Evolutionary conservation across 2,113 vertebrate species (phyloP), one percentile per base, ranked within the genome.

Genomic region (Siniperca chuatsi): DNA sequence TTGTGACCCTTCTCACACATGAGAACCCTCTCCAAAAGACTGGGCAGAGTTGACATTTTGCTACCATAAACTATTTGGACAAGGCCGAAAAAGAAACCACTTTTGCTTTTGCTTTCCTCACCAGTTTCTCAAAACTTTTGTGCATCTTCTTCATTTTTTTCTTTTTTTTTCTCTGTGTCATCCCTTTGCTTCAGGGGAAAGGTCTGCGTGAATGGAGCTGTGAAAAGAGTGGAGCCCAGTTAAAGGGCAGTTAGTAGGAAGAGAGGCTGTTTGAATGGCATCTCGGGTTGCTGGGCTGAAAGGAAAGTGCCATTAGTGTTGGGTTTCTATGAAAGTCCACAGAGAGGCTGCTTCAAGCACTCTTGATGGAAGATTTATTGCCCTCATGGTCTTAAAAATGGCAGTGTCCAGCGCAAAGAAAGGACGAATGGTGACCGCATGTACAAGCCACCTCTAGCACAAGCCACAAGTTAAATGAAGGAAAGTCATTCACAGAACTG

Each of bases 231-330:
- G 8, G 58, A 66, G 65, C 46, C 61, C 69, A 66, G 77, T 90
- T 74, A 87, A 90, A 91, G 88, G 87, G 78, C 78, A 86, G 88
- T 87, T 76, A 55, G 74, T 20, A 81, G 87, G 81, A 81, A 80
- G 82, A 72, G 79, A 84, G 70, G 80, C 78, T 35, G 71, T 84
- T 79, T 83, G 86, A 85, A 87, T 54, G 77, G 81, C 89, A 76
- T 89, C 90, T 93, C 73, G 1, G 76, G 77, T 92, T 92, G 81
- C 83, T 29, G 40, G 58, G 66, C 83, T 81, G 74, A 90, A 86
- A 93, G 83, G 78, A 84, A 90, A 91, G 85, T 69, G 82, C 87
- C 80, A 76, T 88, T 87, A 90, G 92, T 85, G 85, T 92, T 87
- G 55, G 72, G 90, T 93, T 89, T 90, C 92, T 87, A 85, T 85